These are phyloP conservation scores for Fistularia tabacaria DNA, from an alignment of 2,797 vertebrate genomes.

Conservation along the genomic window DNA sequence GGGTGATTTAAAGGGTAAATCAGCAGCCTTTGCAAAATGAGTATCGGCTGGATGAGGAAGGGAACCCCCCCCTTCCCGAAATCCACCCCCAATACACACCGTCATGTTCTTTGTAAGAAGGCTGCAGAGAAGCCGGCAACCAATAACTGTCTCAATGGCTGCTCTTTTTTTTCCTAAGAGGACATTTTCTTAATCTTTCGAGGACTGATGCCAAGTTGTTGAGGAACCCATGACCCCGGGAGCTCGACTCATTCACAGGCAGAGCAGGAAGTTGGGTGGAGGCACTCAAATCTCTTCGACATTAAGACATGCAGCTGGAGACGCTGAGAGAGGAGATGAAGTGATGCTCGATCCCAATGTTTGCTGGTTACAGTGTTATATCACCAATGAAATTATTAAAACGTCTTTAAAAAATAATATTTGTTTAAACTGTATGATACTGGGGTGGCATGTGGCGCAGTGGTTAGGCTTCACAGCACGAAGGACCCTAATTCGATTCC, in stretches of 20 bases:
- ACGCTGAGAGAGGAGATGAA: constrained; percentile 21
- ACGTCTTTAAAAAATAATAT: too few relatives aligned
- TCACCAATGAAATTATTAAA: too few relatives aligned
- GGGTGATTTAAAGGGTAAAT: neutral
- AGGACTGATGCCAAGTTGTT: constrained; percentile 31
- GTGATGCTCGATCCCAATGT: too few relatives aligned
- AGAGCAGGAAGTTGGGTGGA: constrained; percentile 13
- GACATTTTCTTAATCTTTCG: constrained; percentile 43
- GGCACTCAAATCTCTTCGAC: constrained; percentile 29
- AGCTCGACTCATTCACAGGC: constrained; percentile 31
- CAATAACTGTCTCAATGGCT: constrained; percentile 43
- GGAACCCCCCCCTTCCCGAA: too few relatives aligned
- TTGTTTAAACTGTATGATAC: too few relatives aligned
- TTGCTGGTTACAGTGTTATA: too few relatives aligned
- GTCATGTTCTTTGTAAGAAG: constrained; percentile 9
- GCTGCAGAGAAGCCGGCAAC: constrained; percentile 33
- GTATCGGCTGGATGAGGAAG: constrained; percentile 19
- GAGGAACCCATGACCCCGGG: constrained; percentile 1
- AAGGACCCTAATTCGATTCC: too few relatives aligned
- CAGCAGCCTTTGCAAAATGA: constrained; percentile 10
- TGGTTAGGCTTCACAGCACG: too few relatives aligned
- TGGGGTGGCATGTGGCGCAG: too few relatives aligned
- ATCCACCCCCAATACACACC: constrained; percentile 22
- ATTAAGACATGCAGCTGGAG: constrained; percentile 30
- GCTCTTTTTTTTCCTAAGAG: constrained; percentile 22